Evolutionary conservation across 1,140 invertebrate genomes (phyloP).

Genomic region (Drosophila orena): DNA sequence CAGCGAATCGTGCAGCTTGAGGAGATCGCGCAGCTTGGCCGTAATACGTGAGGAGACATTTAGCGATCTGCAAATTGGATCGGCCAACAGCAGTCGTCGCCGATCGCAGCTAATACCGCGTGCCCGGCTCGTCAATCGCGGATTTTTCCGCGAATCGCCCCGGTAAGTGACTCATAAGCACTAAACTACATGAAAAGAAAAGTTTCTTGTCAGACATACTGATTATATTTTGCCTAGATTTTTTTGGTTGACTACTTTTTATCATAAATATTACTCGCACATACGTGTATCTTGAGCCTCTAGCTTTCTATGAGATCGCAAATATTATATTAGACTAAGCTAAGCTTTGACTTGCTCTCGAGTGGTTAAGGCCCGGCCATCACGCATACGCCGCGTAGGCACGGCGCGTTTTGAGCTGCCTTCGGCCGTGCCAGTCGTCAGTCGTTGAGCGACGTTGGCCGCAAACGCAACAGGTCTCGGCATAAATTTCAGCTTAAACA

Average conservation of each 20-base stretch:
- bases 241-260: no score
- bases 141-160: constrained; percentile 88
- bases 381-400: constrained; percentile 66
- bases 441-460: constrained; percentile 47
- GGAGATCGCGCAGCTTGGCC: constrained; percentile 90
- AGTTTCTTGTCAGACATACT: no score
- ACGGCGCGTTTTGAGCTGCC: constrained; percentile 8
- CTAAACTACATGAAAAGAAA: neutral
- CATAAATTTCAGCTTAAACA: constrained; percentile 18
- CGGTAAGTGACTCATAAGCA: constrained; percentile 74
- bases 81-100: constrained; percentile 87
- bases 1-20: constrained; percentile 87
- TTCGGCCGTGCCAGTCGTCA: constrained; percentile 42
- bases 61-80: constrained; percentile 87
- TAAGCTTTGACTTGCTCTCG: constrained; percentile 28
- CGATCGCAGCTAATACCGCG: constrained; percentile 91
- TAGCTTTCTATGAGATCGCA: no score
- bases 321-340: neutral
- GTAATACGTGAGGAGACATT: constrained; percentile 91
- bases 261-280: no score
- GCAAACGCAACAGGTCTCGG: constrained; percentile 59
- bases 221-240: neutral
- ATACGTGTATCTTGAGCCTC: no score
- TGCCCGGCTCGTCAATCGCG: constrained; percentile 90
- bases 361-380: constrained; percentile 38